A percentile compares a stretch with the other conserved stretches of the same genome.
Conservation (phyloP, 2,113 vertebrate genomes). For the Cygnus buccinator region DNA sequence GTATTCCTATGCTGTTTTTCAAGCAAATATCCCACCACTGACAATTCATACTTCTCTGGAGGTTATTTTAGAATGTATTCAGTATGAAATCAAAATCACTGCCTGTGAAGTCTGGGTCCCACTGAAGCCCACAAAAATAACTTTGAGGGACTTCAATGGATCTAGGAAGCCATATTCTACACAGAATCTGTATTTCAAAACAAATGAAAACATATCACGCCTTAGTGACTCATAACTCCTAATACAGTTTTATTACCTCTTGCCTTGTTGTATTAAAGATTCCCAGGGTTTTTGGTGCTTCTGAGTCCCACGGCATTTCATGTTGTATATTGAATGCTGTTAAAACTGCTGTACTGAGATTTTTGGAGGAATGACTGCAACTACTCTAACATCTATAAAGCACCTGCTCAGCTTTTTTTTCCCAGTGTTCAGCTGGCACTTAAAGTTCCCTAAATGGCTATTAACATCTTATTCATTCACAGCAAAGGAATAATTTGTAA, state of each 20-base stretch:
- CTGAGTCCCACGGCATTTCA: fast-evolving
- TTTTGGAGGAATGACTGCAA: background rate
- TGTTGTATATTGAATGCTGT: background rate
- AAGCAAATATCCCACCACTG: background rate
- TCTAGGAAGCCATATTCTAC: background rate
- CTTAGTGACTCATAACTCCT: constrained; percentile 13
- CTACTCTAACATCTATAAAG: background rate
- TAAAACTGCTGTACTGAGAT: background rate
- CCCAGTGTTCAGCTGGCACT: background rate
- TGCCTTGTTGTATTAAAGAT: background rate
- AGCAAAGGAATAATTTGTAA: background rate
- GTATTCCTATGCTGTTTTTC: background rate
- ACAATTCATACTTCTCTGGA: background rate
- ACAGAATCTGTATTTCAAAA: background rate
- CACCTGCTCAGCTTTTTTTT: constrained; percentile 14
- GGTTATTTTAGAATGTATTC: background rate
- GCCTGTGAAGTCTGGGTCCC: background rate
- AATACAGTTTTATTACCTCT: background rate
- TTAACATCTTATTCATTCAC: background rate
- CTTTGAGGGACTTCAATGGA: background rate
- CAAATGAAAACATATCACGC: background rate
- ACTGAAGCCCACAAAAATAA: background rate
- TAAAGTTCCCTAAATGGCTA: background rate
- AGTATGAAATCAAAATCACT: background rate
- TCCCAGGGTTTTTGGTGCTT: constrained; percentile 1